Percentiles rank a stretch among this genome's conserved stretches.
Conservation (phyloP, 2,113 vertebrate genomes). For the Grantiella picta region DNA sequence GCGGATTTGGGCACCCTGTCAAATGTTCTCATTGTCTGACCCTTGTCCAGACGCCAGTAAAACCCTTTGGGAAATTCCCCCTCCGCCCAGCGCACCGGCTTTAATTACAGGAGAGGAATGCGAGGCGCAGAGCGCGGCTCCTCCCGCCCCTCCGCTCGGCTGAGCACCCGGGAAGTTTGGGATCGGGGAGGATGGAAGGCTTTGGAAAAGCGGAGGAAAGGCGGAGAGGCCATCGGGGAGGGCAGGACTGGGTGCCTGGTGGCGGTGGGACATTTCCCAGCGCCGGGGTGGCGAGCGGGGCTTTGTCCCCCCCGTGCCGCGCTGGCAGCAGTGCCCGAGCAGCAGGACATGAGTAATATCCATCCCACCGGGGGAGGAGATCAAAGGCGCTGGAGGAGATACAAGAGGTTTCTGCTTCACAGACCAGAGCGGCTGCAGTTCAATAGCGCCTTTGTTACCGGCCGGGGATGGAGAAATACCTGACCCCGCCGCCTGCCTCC, state of each 20-base stretch:
- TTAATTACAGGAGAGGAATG: constrained; percentile 60
- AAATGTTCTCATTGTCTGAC: constrained; percentile 68
- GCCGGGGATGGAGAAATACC: constrained; percentile 84
- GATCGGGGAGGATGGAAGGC: neutral
- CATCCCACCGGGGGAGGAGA: constrained; percentile 71
- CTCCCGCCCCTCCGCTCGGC: constrained; percentile 13
- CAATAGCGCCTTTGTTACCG: constrained; percentile 93
- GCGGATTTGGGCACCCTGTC: constrained; percentile 63
- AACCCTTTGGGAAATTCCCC: constrained; percentile 62
- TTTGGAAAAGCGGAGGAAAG: neutral
- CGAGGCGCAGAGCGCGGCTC: constrained; percentile 17
- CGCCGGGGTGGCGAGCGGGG: neutral
- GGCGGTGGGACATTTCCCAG: neutral
- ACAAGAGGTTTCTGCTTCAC: constrained; percentile 87
- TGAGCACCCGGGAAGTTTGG: neutral
- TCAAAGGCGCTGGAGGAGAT: constrained; percentile 78
- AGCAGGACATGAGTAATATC: constrained; percentile 73
- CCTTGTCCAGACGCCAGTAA: constrained; percentile 64
- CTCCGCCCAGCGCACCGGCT: constrained; percentile 48
- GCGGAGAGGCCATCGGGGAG: neutral
- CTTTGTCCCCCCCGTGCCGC: neutral
- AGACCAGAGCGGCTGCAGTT: constrained; percentile 75
- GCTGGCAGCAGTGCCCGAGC: constrained; percentile 68
- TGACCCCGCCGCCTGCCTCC: constrained; percentile 66
- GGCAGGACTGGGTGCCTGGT: fast-evolving